phyloP scores from a whole-genome alignment of 2,113 vertebrate genomes.

The Heptranchias perlo region DNA sequence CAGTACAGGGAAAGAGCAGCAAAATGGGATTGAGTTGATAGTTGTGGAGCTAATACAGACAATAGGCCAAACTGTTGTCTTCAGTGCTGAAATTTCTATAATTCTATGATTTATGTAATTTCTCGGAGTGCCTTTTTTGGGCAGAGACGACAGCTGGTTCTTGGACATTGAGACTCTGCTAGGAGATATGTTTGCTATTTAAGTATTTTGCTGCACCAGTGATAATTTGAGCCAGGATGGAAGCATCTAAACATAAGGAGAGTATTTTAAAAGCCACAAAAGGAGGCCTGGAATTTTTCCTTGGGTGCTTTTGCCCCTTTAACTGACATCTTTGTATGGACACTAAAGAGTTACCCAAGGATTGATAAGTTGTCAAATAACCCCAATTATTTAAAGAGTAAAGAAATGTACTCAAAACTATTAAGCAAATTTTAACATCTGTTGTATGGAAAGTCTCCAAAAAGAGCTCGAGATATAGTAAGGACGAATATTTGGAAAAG shows the following conservation, averaged over 20 bases:
- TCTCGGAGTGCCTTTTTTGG: neutral
- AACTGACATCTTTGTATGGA: neutral
- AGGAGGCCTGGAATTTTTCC: neutral
- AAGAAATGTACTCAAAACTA: neutral
- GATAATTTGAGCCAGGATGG: neutral
- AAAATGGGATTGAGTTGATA: neutral
- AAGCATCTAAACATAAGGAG: neutral
- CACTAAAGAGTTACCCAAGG: neutral
- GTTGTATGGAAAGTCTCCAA: neutral
- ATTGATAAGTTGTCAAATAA: neutral
- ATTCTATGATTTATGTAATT: neutral
- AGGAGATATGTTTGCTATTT: neutral
- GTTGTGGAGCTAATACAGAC: neutral
- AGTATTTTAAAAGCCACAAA: neutral
- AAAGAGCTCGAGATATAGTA: neutral
- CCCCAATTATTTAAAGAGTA: neutral
- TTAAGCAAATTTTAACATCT: neutral
- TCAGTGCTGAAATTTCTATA: neutral
- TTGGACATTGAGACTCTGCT: no score
- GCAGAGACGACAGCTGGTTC: neutral
- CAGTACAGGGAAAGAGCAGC: neutral
- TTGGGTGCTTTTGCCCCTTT: neutral
- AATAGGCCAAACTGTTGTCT: neutral
- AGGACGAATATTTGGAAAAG: neutral
- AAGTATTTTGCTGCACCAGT: neutral